phyloP scores from a whole-genome alignment of 2,888 invertebrate genomes.

The Dascillus cervinus region DNA sequence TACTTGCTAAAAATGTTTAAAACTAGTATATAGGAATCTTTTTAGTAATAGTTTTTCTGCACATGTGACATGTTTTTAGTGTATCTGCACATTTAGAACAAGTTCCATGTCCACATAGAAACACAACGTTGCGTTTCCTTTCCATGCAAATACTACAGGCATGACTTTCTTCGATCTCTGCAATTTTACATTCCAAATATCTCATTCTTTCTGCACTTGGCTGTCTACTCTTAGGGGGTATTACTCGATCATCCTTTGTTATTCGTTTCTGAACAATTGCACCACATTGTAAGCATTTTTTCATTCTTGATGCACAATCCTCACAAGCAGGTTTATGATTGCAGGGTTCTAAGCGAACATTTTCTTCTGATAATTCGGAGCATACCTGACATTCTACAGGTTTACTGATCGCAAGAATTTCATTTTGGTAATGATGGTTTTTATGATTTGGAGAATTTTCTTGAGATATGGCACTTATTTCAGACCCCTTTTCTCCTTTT shows the following conservation, averaged over 20 bases:
- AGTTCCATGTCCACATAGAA: constrained; percentile 82
- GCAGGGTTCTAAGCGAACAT: constrained; percentile 65
- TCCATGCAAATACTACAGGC: constrained; percentile 88
- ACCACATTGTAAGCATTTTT: constrained; percentile 66
- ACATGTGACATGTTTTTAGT: constrained; percentile 80
- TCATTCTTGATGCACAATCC: constrained; percentile 69
- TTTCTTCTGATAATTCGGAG: constrained; percentile 56
- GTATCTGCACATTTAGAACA: constrained; percentile 77
- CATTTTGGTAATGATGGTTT: constrained; percentile 31
- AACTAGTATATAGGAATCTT: constrained; percentile 52
- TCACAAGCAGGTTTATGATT: constrained; percentile 66
- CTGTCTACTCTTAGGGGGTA: constrained; percentile 47
- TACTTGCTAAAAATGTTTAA: background rate
- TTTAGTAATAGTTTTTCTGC: constrained; percentile 66
- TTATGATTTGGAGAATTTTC: constrained; percentile 37
- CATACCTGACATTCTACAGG: constrained; percentile 63
- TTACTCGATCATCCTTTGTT: constrained; percentile 46
- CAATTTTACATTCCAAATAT: constrained; percentile 68
- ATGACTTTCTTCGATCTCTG: constrained; percentile 79
- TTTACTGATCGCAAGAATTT: constrained; percentile 32
- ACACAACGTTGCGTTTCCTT: constrained; percentile 69
- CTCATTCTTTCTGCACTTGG: constrained; percentile 59
- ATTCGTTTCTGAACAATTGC: constrained; percentile 50
- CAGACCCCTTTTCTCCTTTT: constrained; percentile 27
- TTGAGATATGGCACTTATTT: constrained; percentile 32